These are phyloP conservation scores for Pollachius pollachius DNA, from an alignment of 2,113 vertebrate species.

Conservation along the genomic window DNA sequence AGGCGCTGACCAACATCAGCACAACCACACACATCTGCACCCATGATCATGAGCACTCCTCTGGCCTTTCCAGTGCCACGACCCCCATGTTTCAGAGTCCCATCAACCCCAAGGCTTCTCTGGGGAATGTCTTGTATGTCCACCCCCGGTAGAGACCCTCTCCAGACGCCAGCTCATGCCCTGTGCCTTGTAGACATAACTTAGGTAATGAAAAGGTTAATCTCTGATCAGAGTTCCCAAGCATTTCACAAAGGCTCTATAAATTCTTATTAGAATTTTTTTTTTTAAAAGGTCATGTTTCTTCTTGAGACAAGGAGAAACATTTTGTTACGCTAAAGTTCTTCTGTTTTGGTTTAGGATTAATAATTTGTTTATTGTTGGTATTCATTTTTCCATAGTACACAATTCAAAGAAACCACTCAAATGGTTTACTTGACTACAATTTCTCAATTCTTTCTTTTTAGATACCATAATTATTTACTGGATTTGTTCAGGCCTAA, in stretches of 20 bases:
- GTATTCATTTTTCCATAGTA: too few relatives aligned
- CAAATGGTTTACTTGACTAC: too few relatives aligned
- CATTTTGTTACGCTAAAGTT: too few relatives aligned
- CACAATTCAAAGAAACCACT: too few relatives aligned
- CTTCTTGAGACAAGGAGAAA: too few relatives aligned
- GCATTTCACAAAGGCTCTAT: too few relatives aligned
- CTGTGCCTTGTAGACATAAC: constrained; percentile 34
- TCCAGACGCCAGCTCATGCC: constrained; percentile 44
- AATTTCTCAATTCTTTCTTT: too few relatives aligned
- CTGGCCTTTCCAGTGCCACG: not conserved
- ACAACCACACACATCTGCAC: constrained; percentile 32
- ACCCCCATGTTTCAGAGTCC: not conserved
- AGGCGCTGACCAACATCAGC: not conserved
- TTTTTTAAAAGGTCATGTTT: too few relatives aligned
- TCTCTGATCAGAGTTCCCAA: constrained; percentile 28
- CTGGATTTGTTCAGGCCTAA: not conserved
- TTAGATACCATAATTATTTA: too few relatives aligned
- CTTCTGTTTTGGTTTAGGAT: too few relatives aligned
- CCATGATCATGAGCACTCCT: constrained; percentile 39
- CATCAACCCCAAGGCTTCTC: not conserved
- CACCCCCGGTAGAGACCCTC: constrained; percentile 28
- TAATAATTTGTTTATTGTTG: too few relatives aligned
- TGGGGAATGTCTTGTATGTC: constrained; percentile 30
- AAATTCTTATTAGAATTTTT: too few relatives aligned
- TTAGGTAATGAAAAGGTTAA: constrained; percentile 12